Percentiles rank a stretch among this genome's conserved stretches.
phyloP scores from a whole-genome alignment of 2,113 vertebrate genomes.

The Hystrix cristata region DNA sequence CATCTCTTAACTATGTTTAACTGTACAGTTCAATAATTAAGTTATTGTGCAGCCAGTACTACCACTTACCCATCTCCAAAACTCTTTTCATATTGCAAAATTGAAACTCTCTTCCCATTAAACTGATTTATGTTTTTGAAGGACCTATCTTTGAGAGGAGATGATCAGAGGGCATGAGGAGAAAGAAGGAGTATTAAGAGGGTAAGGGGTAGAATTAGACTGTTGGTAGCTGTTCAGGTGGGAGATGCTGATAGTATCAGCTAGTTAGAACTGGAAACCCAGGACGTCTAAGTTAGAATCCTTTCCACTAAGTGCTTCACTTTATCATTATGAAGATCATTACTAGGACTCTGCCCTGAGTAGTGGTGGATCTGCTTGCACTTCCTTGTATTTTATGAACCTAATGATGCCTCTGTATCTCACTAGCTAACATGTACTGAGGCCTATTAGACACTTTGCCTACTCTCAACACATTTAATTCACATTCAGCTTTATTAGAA shows the following conservation, averaged over 20 bases:
- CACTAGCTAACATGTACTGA: not conserved
- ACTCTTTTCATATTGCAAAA: not conserved
- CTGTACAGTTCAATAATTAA: not conserved
- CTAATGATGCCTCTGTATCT: not conserved
- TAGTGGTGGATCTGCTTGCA: not conserved
- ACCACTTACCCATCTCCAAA: not conserved
- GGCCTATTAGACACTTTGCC: not conserved
- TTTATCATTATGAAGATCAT: not conserved
- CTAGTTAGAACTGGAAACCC: not conserved
- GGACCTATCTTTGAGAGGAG: not conserved
- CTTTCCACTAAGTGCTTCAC: not conserved
- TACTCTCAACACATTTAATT: not conserved
- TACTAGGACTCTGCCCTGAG: not conserved
- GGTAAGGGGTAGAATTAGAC: not conserved
- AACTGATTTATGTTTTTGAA: not conserved
- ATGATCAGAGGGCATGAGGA: not conserved
- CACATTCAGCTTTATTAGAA: not conserved
- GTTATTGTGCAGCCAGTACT: not conserved
- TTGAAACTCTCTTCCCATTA: not conserved
- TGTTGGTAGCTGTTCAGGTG: not conserved
- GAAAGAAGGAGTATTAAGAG: not conserved
- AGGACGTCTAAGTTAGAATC: not conserved
- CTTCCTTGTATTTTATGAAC: not conserved
- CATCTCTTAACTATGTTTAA: not conserved
- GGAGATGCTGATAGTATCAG: not conserved